Conservation (phyloP, 64 coral and sea anemone genomes). For the Actinia tenebrosa region DNA sequence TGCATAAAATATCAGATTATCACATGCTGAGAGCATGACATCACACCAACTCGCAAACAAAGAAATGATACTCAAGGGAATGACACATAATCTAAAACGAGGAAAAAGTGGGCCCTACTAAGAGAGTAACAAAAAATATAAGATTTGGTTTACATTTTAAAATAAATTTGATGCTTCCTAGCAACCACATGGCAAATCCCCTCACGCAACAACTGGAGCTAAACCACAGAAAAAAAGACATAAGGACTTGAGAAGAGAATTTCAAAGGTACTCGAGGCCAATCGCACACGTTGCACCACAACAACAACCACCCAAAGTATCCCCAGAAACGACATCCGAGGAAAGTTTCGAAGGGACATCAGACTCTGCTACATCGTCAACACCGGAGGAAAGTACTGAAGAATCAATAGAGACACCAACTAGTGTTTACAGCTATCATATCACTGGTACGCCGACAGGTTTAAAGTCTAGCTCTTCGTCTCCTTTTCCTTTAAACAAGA, state of each 20-base stretch:
- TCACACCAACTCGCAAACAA: too few relatives aligned
- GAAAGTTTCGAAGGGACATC: not conserved
- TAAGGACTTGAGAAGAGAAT: not conserved
- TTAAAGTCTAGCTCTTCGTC: constrained; percentile 1
- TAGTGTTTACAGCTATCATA: not conserved
- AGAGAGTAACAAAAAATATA: too few relatives aligned
- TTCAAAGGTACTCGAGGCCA: not conserved
- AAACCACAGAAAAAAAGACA: not conserved
- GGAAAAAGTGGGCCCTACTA: not conserved
- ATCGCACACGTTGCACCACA: not conserved
- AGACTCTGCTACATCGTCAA: not conserved
- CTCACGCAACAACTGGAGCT: not conserved
- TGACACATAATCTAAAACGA: not conserved
- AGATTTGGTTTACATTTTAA: too few relatives aligned
- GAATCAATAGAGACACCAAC: not conserved
- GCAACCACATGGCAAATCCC: not conserved
- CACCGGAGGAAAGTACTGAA: not conserved
- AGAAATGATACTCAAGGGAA: too few relatives aligned
- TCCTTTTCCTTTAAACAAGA: not conserved
- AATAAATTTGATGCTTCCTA: not conserved
- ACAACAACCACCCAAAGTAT: not conserved
- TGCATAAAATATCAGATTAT: too few relatives aligned
- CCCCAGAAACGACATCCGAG: not conserved
- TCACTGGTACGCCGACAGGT: not conserved
- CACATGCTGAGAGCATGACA: too few relatives aligned